A percentile compares a stretch with the other conserved stretches of the same genome.
These are phyloP conservation scores for Clarias macrocephalus DNA, from an alignment of 2,113 vertebrate genomes.

Conservation along the genomic window DNA sequence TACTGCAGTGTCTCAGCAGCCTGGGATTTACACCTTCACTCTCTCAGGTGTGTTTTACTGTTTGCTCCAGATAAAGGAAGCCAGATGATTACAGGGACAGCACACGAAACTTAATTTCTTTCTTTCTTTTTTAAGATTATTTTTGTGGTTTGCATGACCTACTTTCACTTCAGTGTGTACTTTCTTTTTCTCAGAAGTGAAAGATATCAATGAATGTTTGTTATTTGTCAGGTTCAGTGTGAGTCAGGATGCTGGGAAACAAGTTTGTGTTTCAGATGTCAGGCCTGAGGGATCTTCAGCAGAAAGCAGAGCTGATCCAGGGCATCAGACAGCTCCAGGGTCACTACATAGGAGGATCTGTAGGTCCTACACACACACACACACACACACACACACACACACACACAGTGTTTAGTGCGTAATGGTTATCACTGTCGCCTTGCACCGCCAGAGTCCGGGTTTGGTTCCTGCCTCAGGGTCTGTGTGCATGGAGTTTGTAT, in stretches of 20 bases:
- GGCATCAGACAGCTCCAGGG: constrained; percentile 70
- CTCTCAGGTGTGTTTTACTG: too few relatives aligned
- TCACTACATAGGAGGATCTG: constrained; percentile 72
- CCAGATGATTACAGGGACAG: neutral
- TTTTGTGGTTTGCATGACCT: neutral
- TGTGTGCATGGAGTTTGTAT: too few relatives aligned
- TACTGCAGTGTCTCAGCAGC: neutral
- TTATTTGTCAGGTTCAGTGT: neutral
- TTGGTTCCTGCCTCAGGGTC: too few relatives aligned
- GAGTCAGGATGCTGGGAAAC: constrained; percentile 60
- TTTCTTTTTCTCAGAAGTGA: neutral
- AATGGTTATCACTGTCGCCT: too few relatives aligned
- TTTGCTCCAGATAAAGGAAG: neutral
- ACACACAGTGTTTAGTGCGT: neutral
- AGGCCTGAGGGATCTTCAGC: constrained; percentile 64
- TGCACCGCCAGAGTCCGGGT: too few relatives aligned
- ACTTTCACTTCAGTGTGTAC: neutral
- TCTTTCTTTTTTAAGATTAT: too few relatives aligned
- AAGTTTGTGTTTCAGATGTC: constrained; percentile 73
- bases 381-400: neutral
- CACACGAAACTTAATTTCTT: neutral
- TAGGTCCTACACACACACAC: constrained; percentile 59
- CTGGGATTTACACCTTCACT: too few relatives aligned
- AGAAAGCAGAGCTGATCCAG: constrained; percentile 65
- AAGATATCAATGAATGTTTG: neutral